These are phyloP conservation scores for Synanthedon andrenaeformis DNA, from an alignment of 2,888 invertebrate genomes.

Conservation along the genomic window DNA sequence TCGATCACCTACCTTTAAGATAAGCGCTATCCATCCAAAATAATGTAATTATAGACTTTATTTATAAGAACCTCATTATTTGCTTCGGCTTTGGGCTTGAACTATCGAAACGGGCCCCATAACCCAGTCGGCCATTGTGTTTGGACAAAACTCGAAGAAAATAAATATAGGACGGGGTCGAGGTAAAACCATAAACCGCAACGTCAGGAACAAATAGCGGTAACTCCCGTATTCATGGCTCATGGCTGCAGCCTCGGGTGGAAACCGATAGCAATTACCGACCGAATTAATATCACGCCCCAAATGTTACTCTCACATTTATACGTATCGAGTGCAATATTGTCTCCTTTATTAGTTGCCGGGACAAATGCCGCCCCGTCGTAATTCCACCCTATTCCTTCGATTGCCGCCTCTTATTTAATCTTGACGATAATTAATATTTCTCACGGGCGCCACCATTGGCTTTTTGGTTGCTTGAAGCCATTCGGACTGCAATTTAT, in stretches of 20 bases:
- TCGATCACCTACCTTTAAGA: no score
- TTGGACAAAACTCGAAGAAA: constrained; percentile 61
- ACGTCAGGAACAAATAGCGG: constrained; percentile 69
- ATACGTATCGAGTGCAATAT: constrained; percentile 70
- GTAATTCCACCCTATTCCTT: constrained; percentile 55
- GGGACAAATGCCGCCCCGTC: constrained; percentile 59
- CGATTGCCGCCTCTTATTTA: constrained; percentile 60
- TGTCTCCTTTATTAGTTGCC: constrained; percentile 69
- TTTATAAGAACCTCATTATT: constrained; percentile 30
- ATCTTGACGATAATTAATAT: constrained; percentile 62
- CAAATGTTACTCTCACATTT: constrained; percentile 67
- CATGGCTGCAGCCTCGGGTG: constrained; percentile 62
- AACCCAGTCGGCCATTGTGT: constrained; percentile 49
- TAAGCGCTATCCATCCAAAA: no score
- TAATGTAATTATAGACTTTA: neutral
- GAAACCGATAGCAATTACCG: constrained; percentile 70
- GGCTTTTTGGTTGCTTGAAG: constrained; percentile 20
- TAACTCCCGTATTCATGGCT: constrained; percentile 69
- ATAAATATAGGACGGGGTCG: constrained; percentile 57
- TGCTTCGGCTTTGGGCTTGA: constrained; percentile 29
- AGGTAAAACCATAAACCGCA: constrained; percentile 65
- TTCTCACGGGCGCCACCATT: constrained; percentile 20
- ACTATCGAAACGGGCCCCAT: constrained; percentile 42
- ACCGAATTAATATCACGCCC: constrained; percentile 69
- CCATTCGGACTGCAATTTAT: constrained; percentile 10